These are phyloP conservation scores for Mesocentrotus franciscanus DNA, from an alignment of 53 echinoderm and acorn worm genomes.

Conservation along the genomic window DNA sequence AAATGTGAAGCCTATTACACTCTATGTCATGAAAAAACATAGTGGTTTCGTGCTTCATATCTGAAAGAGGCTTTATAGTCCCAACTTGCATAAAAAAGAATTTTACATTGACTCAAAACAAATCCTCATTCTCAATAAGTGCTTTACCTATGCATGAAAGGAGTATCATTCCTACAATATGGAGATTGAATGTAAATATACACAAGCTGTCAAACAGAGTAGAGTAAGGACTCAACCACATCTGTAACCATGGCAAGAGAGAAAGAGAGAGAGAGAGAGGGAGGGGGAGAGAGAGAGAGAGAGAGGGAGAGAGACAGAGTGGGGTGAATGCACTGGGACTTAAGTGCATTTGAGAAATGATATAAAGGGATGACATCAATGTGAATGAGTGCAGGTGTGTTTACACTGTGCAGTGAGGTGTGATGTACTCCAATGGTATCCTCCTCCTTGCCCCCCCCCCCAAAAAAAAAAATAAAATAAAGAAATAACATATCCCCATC, in stretches of 20 bases:
- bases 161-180: neutral
- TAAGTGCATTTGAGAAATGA: neutral
- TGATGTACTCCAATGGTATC: neutral
- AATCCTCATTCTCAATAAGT: neutral
- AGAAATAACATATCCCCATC: too few species aligned
- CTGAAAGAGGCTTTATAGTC: too few species aligned
- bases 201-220: conserved; percentile 16
- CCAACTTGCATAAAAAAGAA: neutral
- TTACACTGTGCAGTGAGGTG: conserved; percentile 4
- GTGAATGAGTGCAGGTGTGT: conserved; percentile 21
- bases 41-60: too few species aligned
- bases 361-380: conserved; percentile 1
- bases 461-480: too few species aligned
- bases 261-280: neutral
- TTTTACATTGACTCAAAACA: neutral
- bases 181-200: conserved; percentile 37
- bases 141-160: neutral
- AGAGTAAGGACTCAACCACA: neutral
- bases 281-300: conserved; percentile 15
- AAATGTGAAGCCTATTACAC: too few species aligned
- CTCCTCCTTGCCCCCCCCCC: neutral
- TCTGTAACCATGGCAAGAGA: neutral
- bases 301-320: neutral
- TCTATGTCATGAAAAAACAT: too few species aligned
- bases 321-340: conserved; percentile 14